Evolutionary conservation across 1,140 invertebrate genomes (phyloP).

Genomic region (roundworm (Caenorhabditis elegans)): WBcel235 BX284606.5:13185001-13185500

Average conservation of each 20-base stretch:
- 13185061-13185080: not conserved
- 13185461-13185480: not conserved
- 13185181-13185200: not conserved
- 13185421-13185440: slow-evolving; percentile 47
- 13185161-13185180: not conserved
- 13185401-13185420: slow-evolving; percentile 40
- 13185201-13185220: not conserved
- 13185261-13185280: not conserved
- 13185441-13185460: not conserved
- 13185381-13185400: not conserved
- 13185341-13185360: not conserved
- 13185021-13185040: slow-evolving; percentile 16
- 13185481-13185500: too few species aligned
- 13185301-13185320: not conserved
- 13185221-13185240: not conserved
- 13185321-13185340: not conserved
- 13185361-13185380: not conserved
- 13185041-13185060: not conserved
- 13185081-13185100: slow-evolving; percentile 30
- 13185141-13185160: not conserved
- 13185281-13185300: not conserved
- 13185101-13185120: slow-evolving; percentile 35
- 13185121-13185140: not conserved
- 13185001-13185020: slow-evolving; percentile 30
- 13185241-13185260: not conserved